These are phyloP conservation scores for Malurus leucopterus DNA, from an alignment of 2,797 vertebrate genomes.

Conservation along the genomic window DNA sequence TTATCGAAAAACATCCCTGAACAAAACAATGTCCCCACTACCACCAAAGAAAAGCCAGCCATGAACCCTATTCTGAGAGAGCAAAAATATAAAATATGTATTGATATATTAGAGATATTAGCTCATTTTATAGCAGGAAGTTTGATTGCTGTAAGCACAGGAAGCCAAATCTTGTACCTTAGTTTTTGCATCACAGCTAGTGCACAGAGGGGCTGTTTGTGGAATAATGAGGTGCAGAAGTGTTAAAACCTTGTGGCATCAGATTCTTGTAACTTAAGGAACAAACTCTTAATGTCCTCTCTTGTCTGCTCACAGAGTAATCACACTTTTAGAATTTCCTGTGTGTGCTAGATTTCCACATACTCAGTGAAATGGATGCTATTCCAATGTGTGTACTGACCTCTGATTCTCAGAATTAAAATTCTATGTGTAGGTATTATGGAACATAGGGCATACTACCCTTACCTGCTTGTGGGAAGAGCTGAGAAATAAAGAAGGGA, in stretches of 20 bases:
- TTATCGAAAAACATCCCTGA: background rate
- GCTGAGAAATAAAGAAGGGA: background rate
- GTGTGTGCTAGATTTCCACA: fast-evolving
- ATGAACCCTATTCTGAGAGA: background rate
- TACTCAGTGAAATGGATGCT: background rate
- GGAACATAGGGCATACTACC: background rate
- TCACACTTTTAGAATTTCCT: background rate
- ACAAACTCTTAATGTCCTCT: background rate
- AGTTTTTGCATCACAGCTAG: background rate
- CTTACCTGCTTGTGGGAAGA: background rate
- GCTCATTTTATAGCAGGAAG: background rate
- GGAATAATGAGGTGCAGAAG: background rate
- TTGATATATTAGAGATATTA: background rate
- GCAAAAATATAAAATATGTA: background rate
- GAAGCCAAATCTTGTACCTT: background rate
- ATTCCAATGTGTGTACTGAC: background rate
- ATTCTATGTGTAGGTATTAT: background rate
- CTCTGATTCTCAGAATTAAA: background rate
- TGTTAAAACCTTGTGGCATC: background rate
- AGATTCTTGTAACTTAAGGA: background rate
- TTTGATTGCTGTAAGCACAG: background rate
- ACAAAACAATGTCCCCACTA: background rate
- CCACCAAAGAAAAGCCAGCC: background rate
- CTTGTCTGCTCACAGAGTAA: background rate
- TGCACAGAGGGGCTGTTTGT: background rate